Conservation (phyloP, 2,797 vertebrate genomes). For the Gastrophryne carolinensis region DNA sequence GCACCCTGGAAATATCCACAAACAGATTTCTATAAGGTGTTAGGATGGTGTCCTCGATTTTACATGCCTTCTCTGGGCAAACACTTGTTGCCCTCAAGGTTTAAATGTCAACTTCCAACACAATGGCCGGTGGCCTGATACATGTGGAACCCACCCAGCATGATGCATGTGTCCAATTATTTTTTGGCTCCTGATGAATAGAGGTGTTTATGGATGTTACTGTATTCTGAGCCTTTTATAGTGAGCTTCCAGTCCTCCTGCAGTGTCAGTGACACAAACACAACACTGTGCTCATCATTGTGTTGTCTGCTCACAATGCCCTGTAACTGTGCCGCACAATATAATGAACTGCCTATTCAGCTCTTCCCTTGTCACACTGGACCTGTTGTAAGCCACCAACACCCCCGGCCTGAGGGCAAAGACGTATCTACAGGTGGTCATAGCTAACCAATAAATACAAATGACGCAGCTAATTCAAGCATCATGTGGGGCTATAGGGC, state of each 20-base stretch:
- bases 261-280: slow-evolving; percentile 3
- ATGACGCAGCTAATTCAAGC: too few relatives aligned
- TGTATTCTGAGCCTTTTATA: slow-evolving; percentile 14
- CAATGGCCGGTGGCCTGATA: slow-evolving; percentile 1
- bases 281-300: neutral
- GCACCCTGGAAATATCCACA: neutral
- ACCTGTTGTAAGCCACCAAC: neutral
- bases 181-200: neutral
- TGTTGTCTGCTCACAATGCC: neutral
- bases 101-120: slow-evolving; percentile 14
- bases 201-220: neutral
- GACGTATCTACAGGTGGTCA: neutral
- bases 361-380: neutral
- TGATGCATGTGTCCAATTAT: neutral
- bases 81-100: neutral
- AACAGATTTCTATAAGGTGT: neutral
- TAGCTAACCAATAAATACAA: too few relatives aligned
- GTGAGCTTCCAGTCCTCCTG: neutral
- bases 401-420: neutral
- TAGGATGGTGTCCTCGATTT: neutral
- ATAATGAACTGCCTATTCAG: neutral
- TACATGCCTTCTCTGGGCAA: neutral
- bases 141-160: neutral
- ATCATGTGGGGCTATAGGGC: too few relatives aligned
- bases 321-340: neutral